These are phyloP conservation scores for Ctenochaetus hawaiiensis DNA, from an alignment of 2,797 vertebrate species.

Conservation along the genomic window DNA sequence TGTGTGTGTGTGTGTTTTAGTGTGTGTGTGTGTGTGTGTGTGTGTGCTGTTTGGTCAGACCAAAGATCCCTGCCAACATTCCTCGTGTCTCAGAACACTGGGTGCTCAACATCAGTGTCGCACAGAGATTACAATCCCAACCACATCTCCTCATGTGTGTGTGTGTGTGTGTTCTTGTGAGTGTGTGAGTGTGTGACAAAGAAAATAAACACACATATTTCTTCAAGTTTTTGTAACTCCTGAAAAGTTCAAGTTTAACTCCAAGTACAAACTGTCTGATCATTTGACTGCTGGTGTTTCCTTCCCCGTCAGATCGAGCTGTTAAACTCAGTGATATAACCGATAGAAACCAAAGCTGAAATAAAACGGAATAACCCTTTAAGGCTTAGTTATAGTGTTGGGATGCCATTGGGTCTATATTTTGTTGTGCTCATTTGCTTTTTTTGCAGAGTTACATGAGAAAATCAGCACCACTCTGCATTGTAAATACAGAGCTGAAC, in stretches of 20 bases:
- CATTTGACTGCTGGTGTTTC: no score
- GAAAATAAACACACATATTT: not conserved
- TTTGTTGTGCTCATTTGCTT: not conserved
- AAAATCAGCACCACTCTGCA: not conserved
- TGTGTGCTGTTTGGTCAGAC: slow-evolving; percentile 66
- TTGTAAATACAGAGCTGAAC: not conserved
- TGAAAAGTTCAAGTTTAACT: not conserved
- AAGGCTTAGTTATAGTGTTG: slow-evolving; percentile 11
- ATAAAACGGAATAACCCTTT: not conserved
- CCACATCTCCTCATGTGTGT: slow-evolving; percentile 11
- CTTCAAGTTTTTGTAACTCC: slow-evolving; percentile 16
- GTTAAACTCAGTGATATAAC: no score
- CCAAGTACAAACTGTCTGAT: slow-evolving; percentile 3
- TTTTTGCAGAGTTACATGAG: not conserved
- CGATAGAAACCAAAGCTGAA: no score
- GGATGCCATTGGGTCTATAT: no score
- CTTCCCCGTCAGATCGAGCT: no score
- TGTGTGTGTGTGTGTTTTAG: slow-evolving; percentile 20
- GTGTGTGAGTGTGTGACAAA: not conserved
- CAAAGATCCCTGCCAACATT: slow-evolving; percentile 81
- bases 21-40: slow-evolving; percentile 25
- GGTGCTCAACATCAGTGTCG: slow-evolving; percentile 70
- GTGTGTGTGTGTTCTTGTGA: not conserved
- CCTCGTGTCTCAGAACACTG: slow-evolving; percentile 79
- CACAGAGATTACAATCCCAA: slow-evolving; percentile 72